Percentiles rank a stretch among this genome's conserved stretches.
phyloP scores from a whole-genome alignment of 30 jellyfish, hydroid and myxozoan genomes.

The Chrysaora quinquecirrha region DNA sequence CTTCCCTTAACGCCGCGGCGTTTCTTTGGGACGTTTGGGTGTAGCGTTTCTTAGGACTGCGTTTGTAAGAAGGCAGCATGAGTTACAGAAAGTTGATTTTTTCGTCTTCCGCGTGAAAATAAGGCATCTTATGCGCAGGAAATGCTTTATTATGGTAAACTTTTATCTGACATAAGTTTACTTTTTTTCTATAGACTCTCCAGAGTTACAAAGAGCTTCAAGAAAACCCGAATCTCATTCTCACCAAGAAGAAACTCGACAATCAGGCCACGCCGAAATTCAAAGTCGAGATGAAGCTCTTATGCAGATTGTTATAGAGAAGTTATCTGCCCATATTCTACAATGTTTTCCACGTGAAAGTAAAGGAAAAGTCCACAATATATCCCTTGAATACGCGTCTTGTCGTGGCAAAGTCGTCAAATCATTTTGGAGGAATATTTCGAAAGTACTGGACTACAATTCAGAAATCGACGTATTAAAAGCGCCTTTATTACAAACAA shows the following conservation, averaged over 20 bases:
- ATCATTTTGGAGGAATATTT: conserved; percentile 70
- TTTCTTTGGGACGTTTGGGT: too few species aligned
- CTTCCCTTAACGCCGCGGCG: too few species aligned
- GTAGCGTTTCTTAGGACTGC: too few species aligned
- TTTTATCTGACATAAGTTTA: too few species aligned
- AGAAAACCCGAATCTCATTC: background rate
- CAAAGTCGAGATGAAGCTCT: conserved; percentile 27
- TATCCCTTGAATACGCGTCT: conserved; percentile 63
- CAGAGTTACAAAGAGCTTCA: background rate
- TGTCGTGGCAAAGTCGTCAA: conserved; percentile 75
- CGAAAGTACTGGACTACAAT: conserved; percentile 65
- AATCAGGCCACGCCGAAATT: background rate
- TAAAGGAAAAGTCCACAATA: conserved; percentile 51
- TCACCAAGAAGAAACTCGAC: background rate
- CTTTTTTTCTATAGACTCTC: background rate
- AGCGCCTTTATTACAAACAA: conserved; percentile 32
- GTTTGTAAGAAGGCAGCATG: too few species aligned
- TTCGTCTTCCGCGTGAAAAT: too few species aligned
- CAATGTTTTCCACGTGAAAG: conserved; percentile 79
- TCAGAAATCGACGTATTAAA: conserved; percentile 51
- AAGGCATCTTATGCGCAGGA: too few species aligned
- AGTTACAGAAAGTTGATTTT: too few species aligned
- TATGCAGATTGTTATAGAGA: conserved; percentile 22
- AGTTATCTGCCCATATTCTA: conserved; percentile 37
- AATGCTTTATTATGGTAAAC: too few species aligned